Base-by-base conservation (phyloP, 2,888 invertebrate genomes). In the Harpagoxenus sublaevis region DNA sequence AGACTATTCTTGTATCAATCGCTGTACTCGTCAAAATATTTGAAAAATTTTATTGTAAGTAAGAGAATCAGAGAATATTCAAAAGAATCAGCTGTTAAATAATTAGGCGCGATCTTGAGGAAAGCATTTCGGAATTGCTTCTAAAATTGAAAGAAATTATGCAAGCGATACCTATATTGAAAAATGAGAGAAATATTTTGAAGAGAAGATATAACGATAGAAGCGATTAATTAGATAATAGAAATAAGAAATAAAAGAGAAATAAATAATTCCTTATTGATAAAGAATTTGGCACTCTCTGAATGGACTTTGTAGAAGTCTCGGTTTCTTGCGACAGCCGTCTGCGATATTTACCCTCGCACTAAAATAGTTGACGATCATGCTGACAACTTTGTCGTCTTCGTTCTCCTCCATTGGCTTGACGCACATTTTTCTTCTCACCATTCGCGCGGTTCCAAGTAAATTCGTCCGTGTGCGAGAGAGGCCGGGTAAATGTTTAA, bases 331-430 rank as follows among this genome's bases (percentile, higher is more conserved):
- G 66, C 31, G 71, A 31, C 9, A 55, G 45, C 10, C 42, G 9
- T 70, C 42, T 51, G 9, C 63, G 51, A 85, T 87, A 92, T 92
- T 94, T 94, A 94, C 94, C 94, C 94, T 92, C 66, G 89, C 87
- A 63, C 92, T 88, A 88, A 94, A 94, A 88, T 94, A 94, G 87
- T 93, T 94, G 90, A 94, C 89, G 89, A 94, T 94, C 84, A 92
- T 92, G 86, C 88, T 93, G 86, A 94, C 93, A 83, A 94, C 92
- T 88, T 91, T 93, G 62, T 94, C 94, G 85, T 92, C 93, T 78
- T 93, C 93, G 90, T 91, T 91, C 88, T 92, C 92, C 90, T 94
- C 92, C 91, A 92, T 91, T 77, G 89, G 86, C 75, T 91, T 92
- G 73, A 92, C 90, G 86, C 92, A 93, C 93, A 93, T 94, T 84